These are phyloP conservation scores for Lamprologus speciosus DNA, from an alignment of 2,113 vertebrate species.

Conservation along the genomic window DNA sequence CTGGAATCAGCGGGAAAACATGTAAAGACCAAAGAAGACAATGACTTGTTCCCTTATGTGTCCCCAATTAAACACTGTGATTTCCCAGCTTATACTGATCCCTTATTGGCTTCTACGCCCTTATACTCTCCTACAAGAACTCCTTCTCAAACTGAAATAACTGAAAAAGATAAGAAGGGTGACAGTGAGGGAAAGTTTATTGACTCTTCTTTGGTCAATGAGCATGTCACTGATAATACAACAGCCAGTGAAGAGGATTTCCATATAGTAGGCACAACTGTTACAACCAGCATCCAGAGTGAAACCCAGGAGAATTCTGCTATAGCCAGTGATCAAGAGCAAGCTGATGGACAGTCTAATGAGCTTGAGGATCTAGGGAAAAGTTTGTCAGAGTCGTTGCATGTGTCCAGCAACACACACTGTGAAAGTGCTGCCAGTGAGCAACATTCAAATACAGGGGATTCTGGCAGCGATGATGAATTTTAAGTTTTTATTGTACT, in stretches of 20 bases:
- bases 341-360: neutral
- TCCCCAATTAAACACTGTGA: constrained; percentile 5
- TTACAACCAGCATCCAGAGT: neutral
- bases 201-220: neutral
- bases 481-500: constrained; percentile 45
- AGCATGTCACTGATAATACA: neutral
- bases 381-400: constrained; percentile 48
- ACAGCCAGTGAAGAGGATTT: neutral
- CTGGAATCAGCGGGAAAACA: neutral
- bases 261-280: neutral
- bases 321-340: neutral
- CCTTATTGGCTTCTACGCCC: neutral
- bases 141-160: neutral
- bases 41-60: neutral
- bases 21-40: constrained; percentile 13
- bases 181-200: neutral
- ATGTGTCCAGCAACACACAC: constrained; percentile 35
- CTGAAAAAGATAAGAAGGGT: neutral
- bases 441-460: neutral
- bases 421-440: neutral
- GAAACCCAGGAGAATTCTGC: neutral
- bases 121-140: neutral
- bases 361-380: constrained; percentile 60
- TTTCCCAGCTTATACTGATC: neutral
- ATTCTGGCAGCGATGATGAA: constrained; percentile 57